phyloP scores from a whole-genome alignment of 2,113 vertebrate genomes.

The Stercorarius parasiticus region DNA sequence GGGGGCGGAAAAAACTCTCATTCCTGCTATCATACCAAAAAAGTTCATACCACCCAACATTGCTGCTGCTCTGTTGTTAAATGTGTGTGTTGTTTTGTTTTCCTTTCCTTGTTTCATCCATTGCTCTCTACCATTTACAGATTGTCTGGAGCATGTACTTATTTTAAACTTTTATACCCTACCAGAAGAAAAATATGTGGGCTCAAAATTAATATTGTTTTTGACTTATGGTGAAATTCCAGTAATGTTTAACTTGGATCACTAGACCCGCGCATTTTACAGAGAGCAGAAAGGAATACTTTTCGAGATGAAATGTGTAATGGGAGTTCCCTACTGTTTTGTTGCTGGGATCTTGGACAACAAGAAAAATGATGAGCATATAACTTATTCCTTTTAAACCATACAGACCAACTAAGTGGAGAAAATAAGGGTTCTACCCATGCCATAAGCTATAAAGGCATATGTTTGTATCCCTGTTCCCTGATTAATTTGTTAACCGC shows the following conservation, averaged over 20 bases:
- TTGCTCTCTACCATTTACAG: slow-evolving; percentile 52
- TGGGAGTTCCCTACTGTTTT: slow-evolving; percentile 77
- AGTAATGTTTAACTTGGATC: slow-evolving; percentile 83
- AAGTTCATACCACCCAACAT: slow-evolving; percentile 54
- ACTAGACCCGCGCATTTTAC: slow-evolving; percentile 51
- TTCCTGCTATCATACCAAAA: slow-evolving; percentile 33
- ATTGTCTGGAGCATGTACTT: slow-evolving; percentile 54
- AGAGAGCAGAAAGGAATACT: slow-evolving; percentile 70
- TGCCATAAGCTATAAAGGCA: neutral
- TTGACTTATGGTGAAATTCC: slow-evolving; percentile 82
- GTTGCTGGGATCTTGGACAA: slow-evolving; percentile 71
- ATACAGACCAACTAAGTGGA: neutral
- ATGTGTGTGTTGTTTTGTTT: slow-evolving; percentile 44
- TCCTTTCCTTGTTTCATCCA: slow-evolving; percentile 26
- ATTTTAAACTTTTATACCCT: slow-evolving; percentile 73
- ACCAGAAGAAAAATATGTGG: slow-evolving; percentile 76
- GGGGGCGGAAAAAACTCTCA: slow-evolving; percentile 3
- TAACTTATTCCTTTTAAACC: slow-evolving; percentile 51
- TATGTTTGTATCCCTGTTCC: neutral
- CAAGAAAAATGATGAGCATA: slow-evolving; percentile 61
- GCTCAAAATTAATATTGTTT: slow-evolving; percentile 81
- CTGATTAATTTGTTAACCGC: slow-evolving; percentile 23
- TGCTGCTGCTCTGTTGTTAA: slow-evolving; percentile 33
- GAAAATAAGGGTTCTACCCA: slow-evolving; percentile 2
- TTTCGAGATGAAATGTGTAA: slow-evolving; percentile 64